Evolutionary conservation across 2,888 invertebrate species (phyloP).

Genomic region (Pachydiplax longipennis): DNA sequence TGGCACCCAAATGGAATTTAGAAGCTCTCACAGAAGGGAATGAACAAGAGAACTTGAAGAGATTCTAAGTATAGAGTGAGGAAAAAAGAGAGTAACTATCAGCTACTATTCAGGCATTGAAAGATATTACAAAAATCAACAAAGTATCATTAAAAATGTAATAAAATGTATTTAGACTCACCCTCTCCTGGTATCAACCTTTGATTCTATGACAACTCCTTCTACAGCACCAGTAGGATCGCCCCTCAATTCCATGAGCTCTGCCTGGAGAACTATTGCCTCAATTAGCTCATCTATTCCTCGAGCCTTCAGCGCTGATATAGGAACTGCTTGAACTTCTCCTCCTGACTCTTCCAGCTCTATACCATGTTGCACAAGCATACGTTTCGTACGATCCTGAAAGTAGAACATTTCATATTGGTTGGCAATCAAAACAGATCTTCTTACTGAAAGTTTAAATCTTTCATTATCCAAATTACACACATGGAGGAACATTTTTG

Average conservation of each 20-base stretch:
- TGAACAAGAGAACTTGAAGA: too few relatives aligned
- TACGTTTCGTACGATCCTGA: conserved; percentile 76
- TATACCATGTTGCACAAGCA: conserved; percentile 80
- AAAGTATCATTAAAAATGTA: too few relatives aligned
- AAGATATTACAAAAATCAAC: too few relatives aligned
- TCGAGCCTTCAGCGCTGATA: conserved; percentile 87
- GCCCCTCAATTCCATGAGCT: conserved; percentile 84
- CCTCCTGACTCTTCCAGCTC: conserved; percentile 89
- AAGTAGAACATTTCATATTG: conserved; percentile 49
- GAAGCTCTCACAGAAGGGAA: too few relatives aligned
- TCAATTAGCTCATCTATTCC: conserved; percentile 83
- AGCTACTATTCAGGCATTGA: too few relatives aligned
- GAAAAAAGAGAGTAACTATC: too few relatives aligned
- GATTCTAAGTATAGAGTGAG: too few relatives aligned
- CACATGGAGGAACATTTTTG: too few relatives aligned
- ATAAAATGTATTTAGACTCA: conserved; percentile 53
- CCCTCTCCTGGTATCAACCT: conserved; percentile 73
- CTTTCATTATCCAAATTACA: too few relatives aligned
- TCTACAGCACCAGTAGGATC: conserved; percentile 87
- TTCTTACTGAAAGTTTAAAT: neutral
- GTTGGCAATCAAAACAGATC: neutral
- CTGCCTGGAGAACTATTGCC: conserved; percentile 82
- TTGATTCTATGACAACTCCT: conserved; percentile 90
- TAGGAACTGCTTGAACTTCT: conserved; percentile 87
- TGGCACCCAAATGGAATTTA: too few relatives aligned